These are phyloP conservation scores for Peromyscus polionotus DNA, from an alignment of 2,113 vertebrate species.

Conservation along the genomic window DNA sequence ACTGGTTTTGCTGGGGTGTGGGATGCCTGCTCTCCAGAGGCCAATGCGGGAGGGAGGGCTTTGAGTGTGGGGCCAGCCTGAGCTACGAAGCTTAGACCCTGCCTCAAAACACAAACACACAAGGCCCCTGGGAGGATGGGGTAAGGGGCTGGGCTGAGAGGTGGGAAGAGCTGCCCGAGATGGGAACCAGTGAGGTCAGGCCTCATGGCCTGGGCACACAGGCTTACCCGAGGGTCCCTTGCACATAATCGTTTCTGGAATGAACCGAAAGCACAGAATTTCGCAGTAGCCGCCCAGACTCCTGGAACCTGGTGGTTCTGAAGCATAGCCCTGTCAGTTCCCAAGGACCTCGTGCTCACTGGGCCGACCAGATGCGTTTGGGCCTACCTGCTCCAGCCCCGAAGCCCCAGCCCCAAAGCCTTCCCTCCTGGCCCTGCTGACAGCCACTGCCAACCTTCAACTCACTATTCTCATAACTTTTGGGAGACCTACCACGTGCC, in stretches of 20 bases:
- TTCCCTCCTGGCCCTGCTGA: constrained; percentile 13
- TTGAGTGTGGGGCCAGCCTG: background rate
- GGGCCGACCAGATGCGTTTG: constrained; percentile 57
- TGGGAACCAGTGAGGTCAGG: background rate
- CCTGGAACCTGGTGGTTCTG: background rate
- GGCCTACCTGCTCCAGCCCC: background rate
- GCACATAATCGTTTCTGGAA: background rate
- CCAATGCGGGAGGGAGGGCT: background rate
- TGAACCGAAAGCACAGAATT: background rate
- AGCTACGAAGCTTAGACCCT: background rate
- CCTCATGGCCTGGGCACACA: background rate
- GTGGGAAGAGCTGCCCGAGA: background rate
- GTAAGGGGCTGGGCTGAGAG: background rate
- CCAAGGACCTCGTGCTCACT: background rate
- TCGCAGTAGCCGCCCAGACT: background rate
- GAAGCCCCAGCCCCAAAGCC: background rate
- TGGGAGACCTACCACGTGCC: background rate
- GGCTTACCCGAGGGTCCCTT: background rate
- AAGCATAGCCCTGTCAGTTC: constrained; percentile 5
- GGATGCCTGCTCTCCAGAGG: background rate
- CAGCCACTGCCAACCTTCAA: background rate
- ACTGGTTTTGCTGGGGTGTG: background rate
- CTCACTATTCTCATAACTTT: background rate
- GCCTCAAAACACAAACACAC: background rate
- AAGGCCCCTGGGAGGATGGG: background rate